These are phyloP conservation scores for Sebastes miniatus DNA, from an alignment of 2,797 vertebrate genomes.

Conservation along the genomic window DNA sequence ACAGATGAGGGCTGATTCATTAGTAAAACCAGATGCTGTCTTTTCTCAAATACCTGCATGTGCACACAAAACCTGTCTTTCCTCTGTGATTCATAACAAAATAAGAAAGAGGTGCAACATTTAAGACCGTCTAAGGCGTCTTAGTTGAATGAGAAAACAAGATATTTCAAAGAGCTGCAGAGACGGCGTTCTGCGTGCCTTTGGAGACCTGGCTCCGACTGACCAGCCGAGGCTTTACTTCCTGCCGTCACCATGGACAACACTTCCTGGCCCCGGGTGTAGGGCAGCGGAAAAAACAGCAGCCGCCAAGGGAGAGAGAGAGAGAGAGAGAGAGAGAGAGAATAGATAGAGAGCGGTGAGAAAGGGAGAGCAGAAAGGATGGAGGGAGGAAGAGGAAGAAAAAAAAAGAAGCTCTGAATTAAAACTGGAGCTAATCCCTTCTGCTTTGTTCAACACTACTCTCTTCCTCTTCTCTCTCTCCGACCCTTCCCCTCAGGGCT, in stretches of 20 bases:
- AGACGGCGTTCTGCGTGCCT: not conserved
- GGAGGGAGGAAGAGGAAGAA: not conserved
- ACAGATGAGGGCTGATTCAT: slow-evolving; percentile 1
- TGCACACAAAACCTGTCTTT: not conserved
- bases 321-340: not conserved
- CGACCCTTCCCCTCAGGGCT: not conserved
- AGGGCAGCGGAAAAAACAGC: slow-evolving; percentile 58
- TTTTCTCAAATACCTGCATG: not conserved
- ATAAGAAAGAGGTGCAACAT: not conserved
- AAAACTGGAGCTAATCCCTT: slow-evolving; percentile 54
- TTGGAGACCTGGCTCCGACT: slow-evolving; percentile 45
- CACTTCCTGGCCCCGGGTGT: slow-evolving; percentile 64
- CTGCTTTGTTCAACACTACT: slow-evolving; percentile 37
- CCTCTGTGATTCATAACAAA: not conserved
- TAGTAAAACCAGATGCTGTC: not conserved
- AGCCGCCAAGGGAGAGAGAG: not conserved
- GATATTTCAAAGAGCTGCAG: not conserved
- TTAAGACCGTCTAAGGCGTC: not conserved
- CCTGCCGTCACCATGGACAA: slow-evolving; percentile 68
- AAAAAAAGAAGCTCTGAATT: slow-evolving; percentile 22
- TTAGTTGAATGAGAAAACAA: not conserved
- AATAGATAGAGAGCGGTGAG: not conserved
- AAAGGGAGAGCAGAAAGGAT: not conserved
- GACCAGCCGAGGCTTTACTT: slow-evolving; percentile 55
- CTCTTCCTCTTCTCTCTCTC: slow-evolving; percentile 14